Base-by-base conservation (phyloP, 2,888 invertebrate species). In the Ceramica pisi region DNA sequence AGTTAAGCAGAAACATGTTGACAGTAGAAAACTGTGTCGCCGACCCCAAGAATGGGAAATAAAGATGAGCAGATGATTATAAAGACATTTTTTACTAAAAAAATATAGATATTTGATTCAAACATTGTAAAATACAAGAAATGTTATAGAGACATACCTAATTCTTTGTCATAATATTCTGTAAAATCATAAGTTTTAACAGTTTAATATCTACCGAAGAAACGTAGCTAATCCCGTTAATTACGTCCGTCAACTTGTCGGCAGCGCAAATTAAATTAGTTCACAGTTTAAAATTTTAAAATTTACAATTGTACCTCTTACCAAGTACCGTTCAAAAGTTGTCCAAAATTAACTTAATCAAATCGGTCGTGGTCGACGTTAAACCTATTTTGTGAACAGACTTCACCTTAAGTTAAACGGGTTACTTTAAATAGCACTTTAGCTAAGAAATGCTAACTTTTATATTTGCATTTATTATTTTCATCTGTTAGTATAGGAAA, bases 251-350 rank as follows among this genome's bases (percentile, higher is more conserved):
- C 83, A 77, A 83, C 80, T 83, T 72, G 86, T 83, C 78, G 79
- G 73, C 84, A 85, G 87, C 85, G 70, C 64, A 81, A 83, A 85
- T 85, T 70, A 87, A 85, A 84, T 84, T 85, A 69, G 67, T 57
- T 74, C 48, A 63, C 78, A 75, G 72, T 82, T 84, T 78, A 75
- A 78, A 71, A 82, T 72, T 87, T 90, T 86, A 87, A 88, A 91
- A 90, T 88, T 88, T 86, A 85, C 88, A 88, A 88, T 89, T 91
- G 88, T 87, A 87, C 89, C 90, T 90, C 88, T 87, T 89, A 91
- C 90, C 90, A 90, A 91, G 90, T 90, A 88, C 90, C 86, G 92
- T 91, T 92, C 91, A 91, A 94, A 95, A 95, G 93, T 94, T 94
- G 88, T 87, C 88, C 89, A 89, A 90, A 93, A 79, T 92, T 90